Evolutionary conservation across 2,888 invertebrate genomes (phyloP), one percentile per base, ranked within the genome.

Genomic region (Cheilosia vernalis): DNA sequence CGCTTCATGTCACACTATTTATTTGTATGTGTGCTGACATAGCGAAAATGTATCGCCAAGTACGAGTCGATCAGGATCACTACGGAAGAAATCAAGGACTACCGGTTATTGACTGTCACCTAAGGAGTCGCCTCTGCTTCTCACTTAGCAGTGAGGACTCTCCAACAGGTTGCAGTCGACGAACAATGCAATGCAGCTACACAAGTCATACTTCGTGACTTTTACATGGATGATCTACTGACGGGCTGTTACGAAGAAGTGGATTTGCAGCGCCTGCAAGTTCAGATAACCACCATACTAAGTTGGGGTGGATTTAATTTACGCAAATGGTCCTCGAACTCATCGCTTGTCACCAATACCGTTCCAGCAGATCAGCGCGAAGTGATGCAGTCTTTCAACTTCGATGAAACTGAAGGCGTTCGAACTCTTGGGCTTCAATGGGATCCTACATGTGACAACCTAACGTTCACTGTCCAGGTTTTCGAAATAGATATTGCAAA

Each of bases 11-110:
- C 55, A 63, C 44, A 73, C 73, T 3, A 61, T 27, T 7, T 44
- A 13, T 82, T 72, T 42, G 72, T 24, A 74, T 87, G 55, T 67
- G 53, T 42, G 79, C 79, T 6, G 82, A 85, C 42, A 67, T 85
- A 21, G 79, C 56, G 9, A 79, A 84, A 49, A 87, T 84, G 79
- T 84, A 85, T 30, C 74, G 80, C 24, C 82, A 87, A 24, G 76
- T 73, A 10, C 30, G 51, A 37, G 33, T 78, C 2, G 49, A 70
- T 4, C 4, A 33, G 2, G 19, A 83, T 19, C 55, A 78, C 77
- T 15, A 15, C 42, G 1, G 63, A 66, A 10, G 58, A 70, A 6
- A 73, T 87, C 0, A 56, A 61, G 72, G 83, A 87, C 9, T 87
- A 74, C 27, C 73, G 74, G 10, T 40, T 87, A 19, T 19, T 82